A percentile compares a stretch with the other conserved stretches of the same genome.
Conservation (phyloP, 1,140 invertebrate species). For the Calliphora vicina region DNA sequence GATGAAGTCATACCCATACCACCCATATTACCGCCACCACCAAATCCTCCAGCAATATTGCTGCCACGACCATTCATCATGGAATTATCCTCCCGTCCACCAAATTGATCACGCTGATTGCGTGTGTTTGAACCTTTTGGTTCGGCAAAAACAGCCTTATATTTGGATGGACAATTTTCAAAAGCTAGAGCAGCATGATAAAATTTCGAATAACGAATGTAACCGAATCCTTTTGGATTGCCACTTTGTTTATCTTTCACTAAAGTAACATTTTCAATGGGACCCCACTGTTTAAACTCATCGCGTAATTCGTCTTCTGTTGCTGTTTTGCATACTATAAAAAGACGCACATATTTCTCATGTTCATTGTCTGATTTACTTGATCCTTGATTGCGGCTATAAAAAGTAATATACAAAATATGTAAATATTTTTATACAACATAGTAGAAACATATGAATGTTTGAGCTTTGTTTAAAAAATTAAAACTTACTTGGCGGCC, state of each 20-base stretch:
- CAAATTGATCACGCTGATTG: constrained; percentile 52
- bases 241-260: constrained; percentile 83
- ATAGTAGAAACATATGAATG: no score
- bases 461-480: no score
- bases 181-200: constrained; percentile 87
- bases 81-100: constrained; percentile 53
- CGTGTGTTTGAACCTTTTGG: constrained; percentile 52
- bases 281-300: constrained; percentile 85
- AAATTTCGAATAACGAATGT: constrained; percentile 85
- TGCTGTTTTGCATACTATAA: constrained; percentile 86
- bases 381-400: constrained; percentile 81
- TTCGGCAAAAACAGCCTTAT: constrained; percentile 90
- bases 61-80: constrained; percentile 48
- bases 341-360: constrained; percentile 83
- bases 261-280: constrained; percentile 83
- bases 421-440: no score
- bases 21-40: background rate
- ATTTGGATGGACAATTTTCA: constrained; percentile 88
- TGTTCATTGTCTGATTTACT: constrained; percentile 80
- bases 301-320: constrained; percentile 81
- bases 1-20: background rate
- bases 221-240: constrained; percentile 90
- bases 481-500: constrained; percentile 80
- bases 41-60: constrained; percentile 36
- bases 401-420: constrained; percentile 47